A percentile compares a stretch with the other conserved stretches of the same genome.
These are phyloP conservation scores for Micromesistius poutassou DNA, from an alignment of 2,797 vertebrate species.

Conservation along the genomic window DNA sequence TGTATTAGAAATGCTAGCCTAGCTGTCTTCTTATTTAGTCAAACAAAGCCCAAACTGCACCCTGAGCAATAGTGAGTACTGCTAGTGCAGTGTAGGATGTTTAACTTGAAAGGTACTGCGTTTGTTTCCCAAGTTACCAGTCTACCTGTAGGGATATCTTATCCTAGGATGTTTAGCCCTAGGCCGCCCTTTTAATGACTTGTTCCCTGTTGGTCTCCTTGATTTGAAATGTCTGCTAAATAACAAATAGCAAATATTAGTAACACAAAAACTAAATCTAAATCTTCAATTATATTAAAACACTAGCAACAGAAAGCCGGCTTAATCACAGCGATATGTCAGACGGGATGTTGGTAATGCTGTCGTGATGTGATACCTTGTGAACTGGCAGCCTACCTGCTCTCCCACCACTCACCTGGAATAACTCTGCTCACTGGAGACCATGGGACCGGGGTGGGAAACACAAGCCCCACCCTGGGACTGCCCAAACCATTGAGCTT, in stretches of 20 bases:
- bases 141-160: too few relatives aligned
- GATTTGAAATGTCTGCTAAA: neutral
- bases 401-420: neutral
- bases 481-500: neutral
- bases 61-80: neutral
- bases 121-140: neutral
- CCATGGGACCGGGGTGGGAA: neutral
- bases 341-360: neutral
- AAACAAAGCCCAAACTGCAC: neutral
- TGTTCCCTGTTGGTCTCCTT: neutral
- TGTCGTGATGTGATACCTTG: neutral
- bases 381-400: neutral
- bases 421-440: neutral
- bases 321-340: too few relatives aligned
- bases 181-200: neutral
- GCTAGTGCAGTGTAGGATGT: neutral
- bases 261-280: neutral
- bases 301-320: neutral
- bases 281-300: neutral
- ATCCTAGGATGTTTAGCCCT: too few relatives aligned
- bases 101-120: neutral
- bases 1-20: too few relatives aligned
- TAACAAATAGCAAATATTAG: neutral
- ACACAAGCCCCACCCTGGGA: neutral
- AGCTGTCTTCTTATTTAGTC: too few relatives aligned